These are phyloP conservation scores for Leptopilina clavipes DNA, from an alignment of 1,140 invertebrate genomes.

Conservation along the genomic window DNA sequence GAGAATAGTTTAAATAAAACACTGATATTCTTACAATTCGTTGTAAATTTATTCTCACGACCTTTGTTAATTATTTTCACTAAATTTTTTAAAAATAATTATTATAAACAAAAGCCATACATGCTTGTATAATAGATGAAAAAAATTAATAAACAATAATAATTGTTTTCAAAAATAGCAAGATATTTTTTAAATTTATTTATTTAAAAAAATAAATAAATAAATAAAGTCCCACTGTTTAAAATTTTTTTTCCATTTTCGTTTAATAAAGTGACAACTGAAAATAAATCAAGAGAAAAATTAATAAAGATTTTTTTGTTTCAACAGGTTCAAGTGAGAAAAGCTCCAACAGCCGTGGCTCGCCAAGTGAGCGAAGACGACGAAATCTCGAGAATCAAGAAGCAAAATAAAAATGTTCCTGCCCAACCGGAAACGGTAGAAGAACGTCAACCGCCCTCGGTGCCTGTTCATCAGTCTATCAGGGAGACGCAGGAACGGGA, in stretches of 20 bases:
- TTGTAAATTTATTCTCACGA: constrained; percentile 1
- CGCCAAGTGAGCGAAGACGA: constrained; percentile 91
- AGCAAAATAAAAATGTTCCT: constrained; percentile 86
- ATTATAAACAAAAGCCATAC: not conserved
- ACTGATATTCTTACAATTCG: constrained; percentile 22
- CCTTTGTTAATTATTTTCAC: not conserved
- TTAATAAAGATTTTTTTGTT: constrained; percentile 40
- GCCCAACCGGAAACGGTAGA: constrained; percentile 74
- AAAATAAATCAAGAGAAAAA: not conserved
- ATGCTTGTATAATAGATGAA: no score
- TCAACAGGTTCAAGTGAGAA: constrained; percentile 67
- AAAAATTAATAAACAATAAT: no score
- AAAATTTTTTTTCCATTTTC: no score
- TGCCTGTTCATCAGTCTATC: constrained; percentile 59
- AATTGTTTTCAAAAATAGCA: no score
- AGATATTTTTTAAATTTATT: no score
- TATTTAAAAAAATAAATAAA: no score
- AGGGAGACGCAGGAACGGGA: constrained; percentile 64
- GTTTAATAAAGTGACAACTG: no score
- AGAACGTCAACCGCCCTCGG: constrained; percentile 72
- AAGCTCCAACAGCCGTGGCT: constrained; percentile 73
- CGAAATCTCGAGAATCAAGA: constrained; percentile 91
- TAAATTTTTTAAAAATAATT: not conserved
- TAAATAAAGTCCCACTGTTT: no score
- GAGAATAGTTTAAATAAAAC: not conserved